Base-by-base conservation (phyloP, 1,140 invertebrate species). In the Drosophila sulfurigaster region DNA sequence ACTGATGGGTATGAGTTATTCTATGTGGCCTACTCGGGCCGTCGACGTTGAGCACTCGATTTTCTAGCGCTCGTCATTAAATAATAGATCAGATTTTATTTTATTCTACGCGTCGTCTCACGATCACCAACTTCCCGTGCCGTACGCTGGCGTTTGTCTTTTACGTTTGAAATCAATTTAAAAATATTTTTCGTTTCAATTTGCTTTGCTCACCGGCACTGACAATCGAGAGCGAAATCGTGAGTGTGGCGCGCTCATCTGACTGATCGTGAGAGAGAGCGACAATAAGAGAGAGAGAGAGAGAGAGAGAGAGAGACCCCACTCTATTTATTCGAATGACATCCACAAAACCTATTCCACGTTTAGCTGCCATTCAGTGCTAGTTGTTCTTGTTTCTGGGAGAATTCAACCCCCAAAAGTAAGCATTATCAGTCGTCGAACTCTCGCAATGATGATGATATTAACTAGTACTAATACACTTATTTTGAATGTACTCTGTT, bases 111-210 rank as follows among this genome's bases (percentile, higher is more conserved):
- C 20, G 35, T n/a, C 20, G 35, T 16, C 38, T 54, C 62, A 10
- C 62, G 62, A 43, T 64, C 35, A 64, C 15, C 49, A 64, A 38
- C 49, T 64, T 54, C 25, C 35, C 49, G 62, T 41, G 10, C 30
- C 48, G 71, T 54, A 13, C 69, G 62, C 57, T 65, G 60, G 56
- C 79, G 75, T 65, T 69, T 72, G 74, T 75, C 68, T 72, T 65
- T 43, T 56, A 43, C 58, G 63, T 85, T 88, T 88, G 75, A 88
- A 89, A 88, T 88, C 85, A 89, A 88, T 88, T 88, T 88, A 88
- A 89, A 88, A 89, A 89, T 88, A 89, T 87, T 83, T 87, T 88
- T 89, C 77, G 49, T 88, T 78, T 83, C 83, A 83, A 89, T 88
- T 88, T 76, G 79, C 56, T 49, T 67, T 64, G 60, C 63, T 70